Percentiles rank a stretch among this genome's conserved stretches.
phyloP scores from a whole-genome alignment of 2,113 vertebrate genomes.

The Pipra filicauda region DNA sequence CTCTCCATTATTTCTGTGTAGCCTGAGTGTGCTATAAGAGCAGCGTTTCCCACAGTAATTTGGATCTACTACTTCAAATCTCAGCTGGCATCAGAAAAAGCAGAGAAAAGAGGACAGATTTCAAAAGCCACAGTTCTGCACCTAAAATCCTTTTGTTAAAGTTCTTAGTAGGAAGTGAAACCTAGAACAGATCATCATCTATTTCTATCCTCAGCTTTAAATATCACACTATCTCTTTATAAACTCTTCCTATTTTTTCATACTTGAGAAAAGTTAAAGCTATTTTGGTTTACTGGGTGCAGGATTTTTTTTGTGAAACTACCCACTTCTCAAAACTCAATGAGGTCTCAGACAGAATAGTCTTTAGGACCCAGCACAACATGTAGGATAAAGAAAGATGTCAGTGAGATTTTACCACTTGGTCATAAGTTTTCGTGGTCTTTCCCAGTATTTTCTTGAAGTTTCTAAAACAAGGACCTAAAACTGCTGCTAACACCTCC shows the following conservation, averaged over 20 bases:
- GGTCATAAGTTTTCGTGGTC: background rate
- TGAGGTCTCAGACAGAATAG: background rate
- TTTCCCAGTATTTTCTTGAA: background rate
- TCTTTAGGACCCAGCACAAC: background rate
- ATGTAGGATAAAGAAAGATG: background rate
- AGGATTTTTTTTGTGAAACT: background rate
- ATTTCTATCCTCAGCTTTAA: background rate
- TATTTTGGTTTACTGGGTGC: background rate
- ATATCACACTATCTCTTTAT: background rate
- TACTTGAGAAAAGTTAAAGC: background rate
- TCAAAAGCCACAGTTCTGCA: background rate
- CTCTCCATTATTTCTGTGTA: background rate
- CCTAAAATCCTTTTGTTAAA: background rate
- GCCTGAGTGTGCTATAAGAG: background rate
- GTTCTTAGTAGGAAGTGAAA: background rate
- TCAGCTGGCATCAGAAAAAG: background rate
- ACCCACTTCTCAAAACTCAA: background rate
- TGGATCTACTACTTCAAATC: background rate
- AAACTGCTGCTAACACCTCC: slow-evolving; percentile 1
- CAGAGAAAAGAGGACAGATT: background rate
- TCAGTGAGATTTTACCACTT: background rate
- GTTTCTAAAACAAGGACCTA: background rate
- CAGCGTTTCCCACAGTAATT: background rate
- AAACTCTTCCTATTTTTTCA: background rate
- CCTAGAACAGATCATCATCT: background rate